Conservation (phyloP, 1,140 invertebrate species). For the Heliconius himera region DNA sequence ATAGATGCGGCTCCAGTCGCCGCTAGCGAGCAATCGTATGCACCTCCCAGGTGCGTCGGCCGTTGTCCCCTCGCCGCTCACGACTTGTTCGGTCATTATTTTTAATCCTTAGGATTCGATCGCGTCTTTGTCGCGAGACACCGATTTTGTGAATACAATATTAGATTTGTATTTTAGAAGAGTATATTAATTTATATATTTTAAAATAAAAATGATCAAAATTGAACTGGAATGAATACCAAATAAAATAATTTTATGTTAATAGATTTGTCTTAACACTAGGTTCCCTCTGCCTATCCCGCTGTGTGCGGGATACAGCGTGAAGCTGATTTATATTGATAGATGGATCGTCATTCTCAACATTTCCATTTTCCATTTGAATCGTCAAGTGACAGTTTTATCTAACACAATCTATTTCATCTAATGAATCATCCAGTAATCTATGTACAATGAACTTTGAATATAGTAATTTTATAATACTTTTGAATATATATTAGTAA, state of each 20-base stretch:
- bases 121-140: background rate
- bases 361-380: constrained; percentile 36
- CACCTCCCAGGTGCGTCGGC: constrained; percentile 73
- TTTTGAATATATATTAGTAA: too few relatives aligned
- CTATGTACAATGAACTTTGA: constrained; percentile 66
- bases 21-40: constrained; percentile 66
- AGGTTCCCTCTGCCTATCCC: too few relatives aligned
- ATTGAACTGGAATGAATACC: background rate
- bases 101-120: constrained; percentile 3
- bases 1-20: constrained; percentile 77
- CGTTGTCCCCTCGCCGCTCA: constrained; percentile 55
- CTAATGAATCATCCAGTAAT: constrained; percentile 63
- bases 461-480: constrained; percentile 43
- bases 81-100: constrained; percentile 20
- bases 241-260: background rate
- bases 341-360: background rate
- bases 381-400: constrained; percentile 30
- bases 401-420: constrained; percentile 53
- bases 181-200: too few relatives aligned
- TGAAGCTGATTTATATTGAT: too few relatives aligned
- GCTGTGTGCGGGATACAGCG: too few relatives aligned
- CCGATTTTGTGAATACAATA: background rate
- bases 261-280: background rate
- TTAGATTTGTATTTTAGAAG: too few relatives aligned
- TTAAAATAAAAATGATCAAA: background rate